These are phyloP conservation scores for Pachypanchax playfairii DNA, from an alignment of 2,113 vertebrate genomes.

Conservation along the genomic window DNA sequence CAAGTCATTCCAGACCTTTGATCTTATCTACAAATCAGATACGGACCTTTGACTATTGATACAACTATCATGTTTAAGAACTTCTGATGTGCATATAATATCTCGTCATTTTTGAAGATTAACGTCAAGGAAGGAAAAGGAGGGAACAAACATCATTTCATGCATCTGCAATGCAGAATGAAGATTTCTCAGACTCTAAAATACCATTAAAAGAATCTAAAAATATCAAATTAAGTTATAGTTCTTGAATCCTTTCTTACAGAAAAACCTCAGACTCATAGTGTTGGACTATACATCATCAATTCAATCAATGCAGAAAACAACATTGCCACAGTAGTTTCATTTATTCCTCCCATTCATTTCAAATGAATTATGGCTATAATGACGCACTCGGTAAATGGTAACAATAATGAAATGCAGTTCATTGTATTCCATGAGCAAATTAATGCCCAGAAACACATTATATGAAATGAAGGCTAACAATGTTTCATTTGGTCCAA, in stretches of 20 bases:
- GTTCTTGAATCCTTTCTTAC: constrained; percentile 22
- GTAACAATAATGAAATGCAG: constrained; percentile 58
- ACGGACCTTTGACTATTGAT: no score
- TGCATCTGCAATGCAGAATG: background rate
- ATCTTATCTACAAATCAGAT: no score
- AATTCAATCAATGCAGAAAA: constrained; percentile 32
- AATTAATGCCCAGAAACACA: constrained; percentile 50
- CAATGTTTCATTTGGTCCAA: constrained; percentile 55
- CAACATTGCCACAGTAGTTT: constrained; percentile 32
- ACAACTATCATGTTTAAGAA: no score
- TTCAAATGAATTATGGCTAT: constrained; percentile 39
- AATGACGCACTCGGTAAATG: constrained; percentile 49
- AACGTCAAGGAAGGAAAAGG: no score
- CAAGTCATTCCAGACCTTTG: no score
- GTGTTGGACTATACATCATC: constrained; percentile 10
- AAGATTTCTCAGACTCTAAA: background rate
- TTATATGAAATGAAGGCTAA: constrained; percentile 60
- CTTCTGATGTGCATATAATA: no score
- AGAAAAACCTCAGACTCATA: constrained; percentile 23
- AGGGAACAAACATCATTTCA: no score
- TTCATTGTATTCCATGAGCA: constrained; percentile 50
- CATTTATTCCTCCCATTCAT: constrained; percentile 46
- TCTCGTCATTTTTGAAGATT: no score
- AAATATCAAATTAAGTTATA: constrained; percentile 23
- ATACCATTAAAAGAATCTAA: constrained; percentile 4